A percentile compares a stretch with the other conserved stretches of the same genome.
Evolutionary conservation across 2,888 invertebrate species (phyloP).

Genomic region (Dusona sp.): DNA sequence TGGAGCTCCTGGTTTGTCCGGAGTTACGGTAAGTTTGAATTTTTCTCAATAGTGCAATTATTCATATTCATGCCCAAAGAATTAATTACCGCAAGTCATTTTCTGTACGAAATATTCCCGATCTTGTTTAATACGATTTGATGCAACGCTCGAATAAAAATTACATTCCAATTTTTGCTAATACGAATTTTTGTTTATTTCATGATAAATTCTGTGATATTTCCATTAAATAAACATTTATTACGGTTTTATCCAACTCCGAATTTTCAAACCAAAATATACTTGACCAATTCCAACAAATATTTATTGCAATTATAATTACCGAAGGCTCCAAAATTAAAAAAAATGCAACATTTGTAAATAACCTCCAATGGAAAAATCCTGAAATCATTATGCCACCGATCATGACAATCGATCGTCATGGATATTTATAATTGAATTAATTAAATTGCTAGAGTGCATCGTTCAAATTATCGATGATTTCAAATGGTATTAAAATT

Average conservation of each 20-base stretch:
- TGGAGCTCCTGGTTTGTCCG: constrained; percentile 80
- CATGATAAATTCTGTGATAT: too few species aligned
- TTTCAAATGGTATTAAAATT: too few species aligned
- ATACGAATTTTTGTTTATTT: background rate
- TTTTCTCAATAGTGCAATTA: background rate
- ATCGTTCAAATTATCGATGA: too few species aligned
- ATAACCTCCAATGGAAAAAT: too few species aligned
- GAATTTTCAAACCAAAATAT: background rate
- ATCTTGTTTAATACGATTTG: too few species aligned
- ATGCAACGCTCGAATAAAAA: background rate
- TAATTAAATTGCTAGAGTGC: background rate
- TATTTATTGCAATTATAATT: background rate
- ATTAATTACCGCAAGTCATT: background rate
- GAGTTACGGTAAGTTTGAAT: constrained; percentile 68
- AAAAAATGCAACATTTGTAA: too few species aligned
- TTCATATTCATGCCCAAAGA: background rate
- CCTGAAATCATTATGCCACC: too few species aligned
- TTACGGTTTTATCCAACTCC: too few species aligned
- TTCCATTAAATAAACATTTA: too few species aligned
- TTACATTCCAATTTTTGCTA: background rate
- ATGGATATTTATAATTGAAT: background rate
- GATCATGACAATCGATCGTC: background rate
- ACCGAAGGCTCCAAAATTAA: background rate
- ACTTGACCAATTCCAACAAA: background rate
- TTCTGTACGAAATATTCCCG: background rate